phyloP scores from a whole-genome alignment of 2,888 invertebrate genomes.

The Nyleta sp. region DNA sequence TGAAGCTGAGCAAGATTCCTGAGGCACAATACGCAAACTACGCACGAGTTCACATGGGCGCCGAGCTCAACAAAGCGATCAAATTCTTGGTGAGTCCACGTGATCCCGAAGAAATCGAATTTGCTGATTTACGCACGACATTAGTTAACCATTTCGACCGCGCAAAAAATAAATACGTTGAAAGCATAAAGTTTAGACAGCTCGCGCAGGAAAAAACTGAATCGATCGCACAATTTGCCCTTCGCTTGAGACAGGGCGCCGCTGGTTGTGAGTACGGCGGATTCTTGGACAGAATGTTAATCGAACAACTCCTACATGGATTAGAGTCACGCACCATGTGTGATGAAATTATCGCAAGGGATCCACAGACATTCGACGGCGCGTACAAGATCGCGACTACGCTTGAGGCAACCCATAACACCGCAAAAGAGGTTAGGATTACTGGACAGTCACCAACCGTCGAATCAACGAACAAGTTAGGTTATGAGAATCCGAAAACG shows the following conservation, averaged over 20 bases:
- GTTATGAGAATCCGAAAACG: not conserved
- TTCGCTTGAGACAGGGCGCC: constrained; percentile 51
- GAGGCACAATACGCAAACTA: constrained; percentile 3
- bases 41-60: not conserved
- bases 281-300: constrained; percentile 53
- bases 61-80: not conserved
- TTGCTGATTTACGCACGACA: constrained; percentile 1
- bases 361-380: constrained; percentile 7
- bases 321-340: constrained; percentile 32
- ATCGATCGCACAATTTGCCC: constrained; percentile 43
- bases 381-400: not conserved
- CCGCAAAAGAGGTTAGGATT: not conserved
- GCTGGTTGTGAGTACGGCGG: constrained; percentile 47
- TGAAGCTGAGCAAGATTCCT: constrained; percentile 2
- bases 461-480: constrained; percentile 7
- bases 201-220: constrained; percentile 36
- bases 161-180: constrained; percentile 50
- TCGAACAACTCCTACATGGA: constrained; percentile 51
- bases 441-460: not conserved
- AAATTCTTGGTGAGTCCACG: constrained; percentile 5
- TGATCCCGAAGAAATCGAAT: not conserved
- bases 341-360: constrained; percentile 56
- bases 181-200: constrained; percentile 54
- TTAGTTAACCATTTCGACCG: constrained; percentile 40
- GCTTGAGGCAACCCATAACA: constrained; percentile 44